Evolutionary conservation across 1,140 invertebrate species (phyloP).

Genomic region (Stratiolaelaps scimitus): DNA sequence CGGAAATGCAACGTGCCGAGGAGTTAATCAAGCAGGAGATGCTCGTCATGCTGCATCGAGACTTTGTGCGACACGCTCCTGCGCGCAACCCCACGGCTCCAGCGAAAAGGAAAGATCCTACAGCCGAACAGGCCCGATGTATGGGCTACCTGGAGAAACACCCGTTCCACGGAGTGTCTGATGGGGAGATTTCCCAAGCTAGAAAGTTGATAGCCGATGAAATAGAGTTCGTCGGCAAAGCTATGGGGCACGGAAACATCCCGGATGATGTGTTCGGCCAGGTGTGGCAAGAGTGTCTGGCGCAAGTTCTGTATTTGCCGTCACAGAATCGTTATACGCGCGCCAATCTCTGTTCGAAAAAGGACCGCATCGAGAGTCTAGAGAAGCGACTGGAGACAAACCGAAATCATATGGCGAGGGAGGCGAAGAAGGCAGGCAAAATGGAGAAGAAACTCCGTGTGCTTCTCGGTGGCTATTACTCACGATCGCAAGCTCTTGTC

Average conservation of each 20-base stretch:
- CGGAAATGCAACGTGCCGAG: constrained; percentile 82
- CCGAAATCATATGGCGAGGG: constrained; percentile 78
- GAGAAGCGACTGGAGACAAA: constrained; percentile 83
- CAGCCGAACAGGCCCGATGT: constrained; percentile 41
- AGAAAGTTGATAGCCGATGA: constrained; percentile 58
- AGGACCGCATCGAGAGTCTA: constrained; percentile 80
- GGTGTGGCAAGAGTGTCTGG: constrained; percentile 93
- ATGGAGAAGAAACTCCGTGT: constrained; percentile 95
- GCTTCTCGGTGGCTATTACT: constrained; percentile 77
- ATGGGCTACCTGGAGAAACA: constrained; percentile 67
- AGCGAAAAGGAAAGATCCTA: constrained; percentile 24
- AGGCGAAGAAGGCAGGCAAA: constrained; percentile 89
- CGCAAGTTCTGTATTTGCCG: constrained; percentile 70
- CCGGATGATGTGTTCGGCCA: constrained; percentile 77
- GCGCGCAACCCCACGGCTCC: constrained; percentile 38
- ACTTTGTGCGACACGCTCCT: constrained; percentile 50
- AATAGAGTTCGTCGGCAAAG: constrained; percentile 75
- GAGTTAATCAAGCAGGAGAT: constrained; percentile 95
- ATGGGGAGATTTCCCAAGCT: constrained; percentile 57
- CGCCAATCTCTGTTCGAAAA: constrained; percentile 85
- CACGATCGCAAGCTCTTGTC: constrained; percentile 65
- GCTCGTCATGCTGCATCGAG: constrained; percentile 85
- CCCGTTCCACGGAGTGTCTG: constrained; percentile 60
- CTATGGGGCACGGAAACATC: constrained; percentile 88
- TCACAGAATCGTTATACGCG: constrained; percentile 79